Percentiles rank a stretch among this genome's conserved stretches.
phyloP scores from a whole-genome alignment of 2,888 invertebrate genomes.

The Herminia tarsipennalis region DNA sequence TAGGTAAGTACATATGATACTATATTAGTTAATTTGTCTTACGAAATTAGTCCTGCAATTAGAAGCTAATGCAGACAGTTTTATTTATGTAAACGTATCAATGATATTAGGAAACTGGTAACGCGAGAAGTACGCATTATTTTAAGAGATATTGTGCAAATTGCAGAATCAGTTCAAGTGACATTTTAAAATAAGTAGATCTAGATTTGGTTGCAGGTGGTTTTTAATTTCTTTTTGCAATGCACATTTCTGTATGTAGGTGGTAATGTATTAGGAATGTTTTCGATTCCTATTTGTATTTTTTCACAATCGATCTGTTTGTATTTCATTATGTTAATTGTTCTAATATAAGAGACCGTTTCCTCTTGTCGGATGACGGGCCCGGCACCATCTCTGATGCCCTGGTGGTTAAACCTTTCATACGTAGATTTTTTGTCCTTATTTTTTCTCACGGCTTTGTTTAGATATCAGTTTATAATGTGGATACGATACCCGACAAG shows the following conservation, averaged over 20 bases:
- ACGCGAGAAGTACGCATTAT: slow-evolving; percentile 6
- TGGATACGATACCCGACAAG: too few species aligned
- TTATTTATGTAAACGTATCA: slow-evolving; percentile 39
- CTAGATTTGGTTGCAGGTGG: not conserved
- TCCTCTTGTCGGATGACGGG: not conserved
- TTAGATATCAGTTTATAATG: too few species aligned
- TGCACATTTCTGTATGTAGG: not conserved
- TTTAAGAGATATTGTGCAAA: slow-evolving; percentile 20
- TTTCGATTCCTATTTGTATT: slow-evolving; percentile 2
- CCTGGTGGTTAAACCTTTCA: too few species aligned
- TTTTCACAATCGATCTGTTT: slow-evolving; percentile 4
- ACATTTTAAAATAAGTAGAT: not conserved
- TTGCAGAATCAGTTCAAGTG: slow-evolving; percentile 9
- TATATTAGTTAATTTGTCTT: slow-evolving; percentile 52
- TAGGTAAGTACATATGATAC: slow-evolving; percentile 28
- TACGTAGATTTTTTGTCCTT: too few species aligned
- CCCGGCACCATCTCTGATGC: too few species aligned
- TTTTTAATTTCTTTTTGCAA: not conserved
- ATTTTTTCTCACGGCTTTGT: too few species aligned
- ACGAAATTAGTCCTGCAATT: slow-evolving; percentile 60
- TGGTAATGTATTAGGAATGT: not conserved
- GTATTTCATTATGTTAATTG: slow-evolving; percentile 1
- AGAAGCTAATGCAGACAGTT: slow-evolving; percentile 50
- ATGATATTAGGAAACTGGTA: slow-evolving; percentile 26
- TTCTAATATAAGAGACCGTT: not conserved